Conservation (phyloP, 2,888 invertebrate species). For the Watsonalla cultraria region DNA sequence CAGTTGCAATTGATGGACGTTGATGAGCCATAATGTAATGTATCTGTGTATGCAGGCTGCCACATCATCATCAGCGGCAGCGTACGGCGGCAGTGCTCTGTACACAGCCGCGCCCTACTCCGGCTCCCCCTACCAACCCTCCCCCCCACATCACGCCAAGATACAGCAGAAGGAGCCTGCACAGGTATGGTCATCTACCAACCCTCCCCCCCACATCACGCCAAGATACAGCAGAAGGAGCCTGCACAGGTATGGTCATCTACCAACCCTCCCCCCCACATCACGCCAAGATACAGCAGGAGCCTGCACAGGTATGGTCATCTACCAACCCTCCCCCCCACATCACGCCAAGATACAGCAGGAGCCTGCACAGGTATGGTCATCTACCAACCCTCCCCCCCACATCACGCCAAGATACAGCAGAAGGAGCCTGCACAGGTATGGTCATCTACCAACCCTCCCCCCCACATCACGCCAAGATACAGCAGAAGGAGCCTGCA, state of each 20-base stretch:
- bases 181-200: slow-evolving; percentile 20
- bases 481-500: not conserved
- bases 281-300: slow-evolving; percentile 3
- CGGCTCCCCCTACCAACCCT: slow-evolving; percentile 26
- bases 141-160: slow-evolving; percentile 16
- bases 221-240: not conserved
- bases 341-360: slow-evolving; percentile 1
- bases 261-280: not conserved
- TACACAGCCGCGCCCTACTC: slow-evolving; percentile 60
- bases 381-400: too few relatives aligned
- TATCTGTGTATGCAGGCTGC: slow-evolving; percentile 23
- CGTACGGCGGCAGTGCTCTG: slow-evolving; percentile 65
- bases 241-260: not conserved
- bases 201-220: not conserved
- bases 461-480: too few relatives aligned
- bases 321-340: too few relatives aligned
- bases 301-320: slow-evolving; percentile 6
- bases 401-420: not conserved
- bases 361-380: slow-evolving; percentile 9
- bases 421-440: slow-evolving; percentile 12
- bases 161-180: slow-evolving; percentile 25
- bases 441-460: not conserved
- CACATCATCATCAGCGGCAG: slow-evolving; percentile 62
- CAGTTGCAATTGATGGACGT: too few relatives aligned
- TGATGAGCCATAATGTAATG: too few relatives aligned